Evolutionary conservation across 2,113 vertebrate species (phyloP).

Genomic region (Pteropus alecto): DNA sequence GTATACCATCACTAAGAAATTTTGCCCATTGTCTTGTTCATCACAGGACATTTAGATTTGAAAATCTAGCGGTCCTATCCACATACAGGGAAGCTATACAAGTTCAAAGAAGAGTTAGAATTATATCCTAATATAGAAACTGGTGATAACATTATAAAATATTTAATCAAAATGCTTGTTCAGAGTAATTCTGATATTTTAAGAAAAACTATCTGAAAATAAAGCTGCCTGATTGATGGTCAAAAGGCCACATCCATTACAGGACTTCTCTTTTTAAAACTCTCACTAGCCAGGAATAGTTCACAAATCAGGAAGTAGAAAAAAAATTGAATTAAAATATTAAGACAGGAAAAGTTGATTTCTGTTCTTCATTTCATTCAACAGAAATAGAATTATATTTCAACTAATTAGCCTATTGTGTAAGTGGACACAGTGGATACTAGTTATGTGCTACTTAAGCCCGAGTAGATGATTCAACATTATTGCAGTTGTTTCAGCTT

Average conservation of each 20-base stretch:
- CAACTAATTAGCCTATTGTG: slow-evolving; percentile 62
- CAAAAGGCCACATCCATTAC: slow-evolving; percentile 24
- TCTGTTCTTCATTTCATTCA: slow-evolving; percentile 48
- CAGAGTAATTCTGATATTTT: slow-evolving; percentile 58
- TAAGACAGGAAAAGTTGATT: slow-evolving; percentile 51
- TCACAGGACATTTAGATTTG: slow-evolving; percentile 45
- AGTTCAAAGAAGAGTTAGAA: slow-evolving; percentile 18
- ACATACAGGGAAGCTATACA: not conserved
- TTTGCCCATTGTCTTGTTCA: slow-evolving; percentile 24
- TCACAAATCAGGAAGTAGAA: slow-evolving; percentile 40
- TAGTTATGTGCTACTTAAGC: not conserved
- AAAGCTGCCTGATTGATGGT: slow-evolving; percentile 66
- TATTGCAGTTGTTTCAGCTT: not conserved
- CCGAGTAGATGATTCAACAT: not conserved
- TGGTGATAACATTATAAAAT: slow-evolving; percentile 49
- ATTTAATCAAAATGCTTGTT: slow-evolving; percentile 70
- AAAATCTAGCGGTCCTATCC: not conserved
- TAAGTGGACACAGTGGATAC: not conserved
- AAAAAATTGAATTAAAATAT: slow-evolving; percentile 40
- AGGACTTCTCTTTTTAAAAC: slow-evolving; percentile 41
- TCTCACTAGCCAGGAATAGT: slow-evolving; percentile 22
- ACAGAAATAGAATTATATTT: slow-evolving; percentile 58
- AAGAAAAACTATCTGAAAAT: slow-evolving; percentile 54
- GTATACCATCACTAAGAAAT: slow-evolving; percentile 1
- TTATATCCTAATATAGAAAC: slow-evolving; percentile 44